Conservation (phyloP, 2,797 vertebrate genomes). For the Rhodeus uyekii region DNA sequence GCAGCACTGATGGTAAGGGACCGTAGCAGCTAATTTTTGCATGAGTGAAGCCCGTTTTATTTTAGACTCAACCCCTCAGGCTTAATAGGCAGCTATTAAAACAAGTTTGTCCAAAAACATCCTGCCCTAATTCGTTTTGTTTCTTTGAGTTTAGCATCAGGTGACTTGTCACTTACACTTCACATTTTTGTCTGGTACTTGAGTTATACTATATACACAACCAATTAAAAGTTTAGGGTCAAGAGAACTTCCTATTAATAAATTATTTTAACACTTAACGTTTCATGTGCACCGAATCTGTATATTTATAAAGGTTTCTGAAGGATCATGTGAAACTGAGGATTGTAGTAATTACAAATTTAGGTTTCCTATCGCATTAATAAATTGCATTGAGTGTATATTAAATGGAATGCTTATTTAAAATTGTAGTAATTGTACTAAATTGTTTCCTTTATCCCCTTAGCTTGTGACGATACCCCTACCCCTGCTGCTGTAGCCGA, state of each 20-base stretch:
- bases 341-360: too few species aligned
- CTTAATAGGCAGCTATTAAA: background rate
- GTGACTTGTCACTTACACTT: background rate
- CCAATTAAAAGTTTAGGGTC: background rate
- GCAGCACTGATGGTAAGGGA: constrained; percentile 89
- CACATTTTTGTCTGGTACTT: background rate
- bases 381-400: too few species aligned
- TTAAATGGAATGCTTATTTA: too few species aligned
- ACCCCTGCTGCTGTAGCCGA: constrained; percentile 86
- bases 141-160: background rate
- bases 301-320: too few species aligned
- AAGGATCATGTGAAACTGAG: too few species aligned
- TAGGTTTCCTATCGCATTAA: too few species aligned
- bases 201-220: background rate
- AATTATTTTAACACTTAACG: too few species aligned
- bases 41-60: background rate
- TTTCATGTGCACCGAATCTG: too few species aligned
- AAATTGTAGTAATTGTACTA: too few species aligned
- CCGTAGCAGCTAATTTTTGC: too few species aligned
- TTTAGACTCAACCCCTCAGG: background rate
- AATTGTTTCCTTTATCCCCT: background rate
- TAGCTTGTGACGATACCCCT: constrained; percentile 88
- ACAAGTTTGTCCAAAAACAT: constrained; percentile 19
- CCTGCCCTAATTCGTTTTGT: background rate
- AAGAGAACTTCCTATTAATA: too few species aligned